These are phyloP conservation scores for Amphipyra berbera DNA, from an alignment of 2,888 invertebrate species.

Conservation along the genomic window DNA sequence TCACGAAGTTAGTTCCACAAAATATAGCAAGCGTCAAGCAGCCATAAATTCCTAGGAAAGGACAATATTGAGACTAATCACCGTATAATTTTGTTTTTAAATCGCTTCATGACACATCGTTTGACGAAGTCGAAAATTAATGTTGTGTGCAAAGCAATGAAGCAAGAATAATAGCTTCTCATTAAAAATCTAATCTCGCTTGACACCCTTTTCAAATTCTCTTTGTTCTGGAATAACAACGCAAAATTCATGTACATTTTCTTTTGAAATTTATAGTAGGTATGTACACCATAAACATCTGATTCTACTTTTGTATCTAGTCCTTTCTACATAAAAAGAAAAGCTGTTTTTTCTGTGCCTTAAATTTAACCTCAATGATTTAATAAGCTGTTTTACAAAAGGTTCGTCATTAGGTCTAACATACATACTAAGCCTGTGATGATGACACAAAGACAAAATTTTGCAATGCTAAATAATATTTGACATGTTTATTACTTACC, in stretches of 20 bases:
- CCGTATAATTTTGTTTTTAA: conserved; percentile 34
- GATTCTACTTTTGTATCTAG: neutral
- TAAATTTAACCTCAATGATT: too few species aligned
- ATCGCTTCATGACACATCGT: conserved; percentile 35
- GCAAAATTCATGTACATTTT: conserved; percentile 48
- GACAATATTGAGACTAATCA: conserved; percentile 37
- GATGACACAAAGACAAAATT: too few species aligned
- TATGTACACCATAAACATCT: conserved; percentile 23
- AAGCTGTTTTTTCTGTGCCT: too few species aligned
- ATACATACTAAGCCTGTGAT: too few species aligned
- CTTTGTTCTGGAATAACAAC: conserved; percentile 48
- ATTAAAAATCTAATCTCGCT: conserved; percentile 61
- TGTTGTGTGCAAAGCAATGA: conserved; percentile 59
- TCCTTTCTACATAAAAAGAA: neutral
- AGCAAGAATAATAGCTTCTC: conserved; percentile 59
- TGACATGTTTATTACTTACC: too few species aligned
- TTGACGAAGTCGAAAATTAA: conserved; percentile 50
- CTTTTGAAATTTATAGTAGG: conserved; percentile 27
- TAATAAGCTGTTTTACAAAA: too few species aligned
- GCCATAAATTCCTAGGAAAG: conserved; percentile 7
- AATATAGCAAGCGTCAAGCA: conserved; percentile 13
- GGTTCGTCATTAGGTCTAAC: too few species aligned
- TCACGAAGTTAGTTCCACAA: conserved; percentile 23
- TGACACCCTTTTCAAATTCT: conserved; percentile 56
- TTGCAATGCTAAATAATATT: too few species aligned